Evolutionary conservation across 2,888 invertebrate genomes (phyloP).

Genomic region (Gandaritis pyraliata): DNA sequence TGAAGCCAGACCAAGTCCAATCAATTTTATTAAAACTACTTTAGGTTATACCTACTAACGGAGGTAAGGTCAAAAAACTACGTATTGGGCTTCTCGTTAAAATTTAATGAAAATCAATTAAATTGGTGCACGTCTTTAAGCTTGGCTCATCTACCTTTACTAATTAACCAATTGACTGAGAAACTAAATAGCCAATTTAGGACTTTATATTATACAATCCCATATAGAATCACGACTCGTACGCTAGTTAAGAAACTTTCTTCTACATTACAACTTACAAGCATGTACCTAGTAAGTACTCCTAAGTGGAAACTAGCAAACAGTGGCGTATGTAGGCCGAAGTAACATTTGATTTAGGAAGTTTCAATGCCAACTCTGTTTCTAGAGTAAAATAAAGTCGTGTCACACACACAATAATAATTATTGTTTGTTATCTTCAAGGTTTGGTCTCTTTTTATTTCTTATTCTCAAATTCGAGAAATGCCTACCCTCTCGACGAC

Average conservation of each 20-base stretch:
- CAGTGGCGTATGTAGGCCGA: conserved; percentile 54
- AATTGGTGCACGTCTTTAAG: neutral
- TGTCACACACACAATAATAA: conserved; percentile 63
- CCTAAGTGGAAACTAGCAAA: conserved; percentile 25
- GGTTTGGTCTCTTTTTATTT: too few species aligned
- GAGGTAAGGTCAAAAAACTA: conserved; percentile 15
- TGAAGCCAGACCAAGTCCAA: conserved; percentile 18
- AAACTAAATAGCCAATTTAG: too few species aligned
- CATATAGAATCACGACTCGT: neutral
- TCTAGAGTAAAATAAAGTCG: conserved; percentile 64
- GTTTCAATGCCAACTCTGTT: conserved; percentile 66
- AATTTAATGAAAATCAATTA: conserved; percentile 1
- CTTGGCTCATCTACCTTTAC: neutral
- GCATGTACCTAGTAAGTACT: too few species aligned
- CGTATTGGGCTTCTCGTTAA: conserved; percentile 8
- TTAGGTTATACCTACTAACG: conserved; percentile 4
- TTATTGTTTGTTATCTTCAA: too few species aligned
- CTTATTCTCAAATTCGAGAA: too few species aligned
- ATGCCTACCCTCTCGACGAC: neutral
- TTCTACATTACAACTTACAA: neutral
- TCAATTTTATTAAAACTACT: conserved; percentile 27
- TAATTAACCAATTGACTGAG: too few species aligned
- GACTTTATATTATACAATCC: too few species aligned
- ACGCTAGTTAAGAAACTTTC: conserved; percentile 13
- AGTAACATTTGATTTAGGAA: conserved; percentile 64